Percentiles rank a stretch among this genome's conserved stretches.
Conservation (phyloP, 2,113 vertebrate species). For the Galbula dea region DNA sequence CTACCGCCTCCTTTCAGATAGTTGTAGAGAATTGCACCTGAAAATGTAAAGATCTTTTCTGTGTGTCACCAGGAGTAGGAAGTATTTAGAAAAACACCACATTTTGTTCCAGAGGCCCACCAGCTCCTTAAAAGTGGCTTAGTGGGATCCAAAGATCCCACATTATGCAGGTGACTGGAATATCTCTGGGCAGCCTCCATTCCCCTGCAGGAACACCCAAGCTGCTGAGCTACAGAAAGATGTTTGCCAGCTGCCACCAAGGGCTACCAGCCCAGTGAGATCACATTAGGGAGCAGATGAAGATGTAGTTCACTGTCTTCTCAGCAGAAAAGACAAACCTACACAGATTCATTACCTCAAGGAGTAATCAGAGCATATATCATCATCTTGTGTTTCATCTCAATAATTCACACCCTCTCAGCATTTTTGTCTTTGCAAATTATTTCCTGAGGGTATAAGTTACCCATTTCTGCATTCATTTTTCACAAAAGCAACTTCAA, state of each 20-base stretch:
- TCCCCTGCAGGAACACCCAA: accelerated
- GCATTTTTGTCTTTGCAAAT: not conserved
- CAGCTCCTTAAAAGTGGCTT: accelerated
- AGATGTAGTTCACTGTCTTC: not conserved
- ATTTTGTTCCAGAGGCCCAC: accelerated
- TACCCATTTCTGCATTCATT: not conserved
- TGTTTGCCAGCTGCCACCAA: accelerated
- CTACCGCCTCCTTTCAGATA: too few species aligned
- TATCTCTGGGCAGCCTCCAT: not conserved
- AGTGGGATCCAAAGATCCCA: not conserved
- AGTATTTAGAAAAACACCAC: accelerated
- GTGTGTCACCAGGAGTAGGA: accelerated
- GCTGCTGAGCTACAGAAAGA: accelerated
- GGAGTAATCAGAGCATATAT: not conserved
- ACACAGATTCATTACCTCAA: not conserved
- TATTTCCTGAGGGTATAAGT: conserved; percentile 2
- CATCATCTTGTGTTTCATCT: not conserved
- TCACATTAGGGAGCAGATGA: not conserved
- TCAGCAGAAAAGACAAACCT: not conserved
- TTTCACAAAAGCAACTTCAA: not conserved
- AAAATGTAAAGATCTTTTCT: too few species aligned
- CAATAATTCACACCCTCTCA: not conserved
- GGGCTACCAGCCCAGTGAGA: too few species aligned
- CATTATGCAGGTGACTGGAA: accelerated
- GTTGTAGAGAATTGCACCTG: too few species aligned